Evolutionary conservation across 2,888 invertebrate species (phyloP).

Genomic region (Lottia gigantea): DNA sequence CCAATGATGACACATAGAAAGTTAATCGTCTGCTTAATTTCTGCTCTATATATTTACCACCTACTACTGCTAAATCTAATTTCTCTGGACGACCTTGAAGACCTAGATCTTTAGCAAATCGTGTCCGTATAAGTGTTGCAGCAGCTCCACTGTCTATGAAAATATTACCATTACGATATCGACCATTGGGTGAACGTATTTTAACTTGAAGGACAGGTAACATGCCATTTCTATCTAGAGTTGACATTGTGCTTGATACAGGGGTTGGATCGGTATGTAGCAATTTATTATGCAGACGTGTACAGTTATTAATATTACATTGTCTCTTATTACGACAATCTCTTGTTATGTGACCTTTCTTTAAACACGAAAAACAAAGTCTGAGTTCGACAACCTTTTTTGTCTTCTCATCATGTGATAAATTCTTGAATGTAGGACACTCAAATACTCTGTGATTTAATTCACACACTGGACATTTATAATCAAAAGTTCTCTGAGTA

Average conservation of each 20-base stretch:
- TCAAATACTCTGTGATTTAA: too few relatives aligned
- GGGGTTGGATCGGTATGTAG: conserved; percentile 19
- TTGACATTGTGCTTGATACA: not conserved
- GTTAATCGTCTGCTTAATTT: not conserved
- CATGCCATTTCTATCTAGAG: conserved; percentile 16
- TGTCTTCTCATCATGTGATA: too few relatives aligned
- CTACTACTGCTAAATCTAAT: conserved; percentile 13
- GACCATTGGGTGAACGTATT: conserved; percentile 18
- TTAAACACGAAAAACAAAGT: too few relatives aligned
- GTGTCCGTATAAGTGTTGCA: conserved; percentile 14
- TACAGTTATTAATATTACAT: conserved; percentile 12
- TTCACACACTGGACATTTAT: too few relatives aligned
- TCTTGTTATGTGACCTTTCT: not conserved
- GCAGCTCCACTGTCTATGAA: conserved; percentile 22
- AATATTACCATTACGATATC: conserved; percentile 18
- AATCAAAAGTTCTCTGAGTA: too few relatives aligned
- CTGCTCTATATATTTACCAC: not conserved
- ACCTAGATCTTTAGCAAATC: conserved; percentile 17
- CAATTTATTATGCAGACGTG: conserved; percentile 12
- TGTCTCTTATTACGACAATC: not conserved
- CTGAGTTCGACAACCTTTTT: too few relatives aligned
- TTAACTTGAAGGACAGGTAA: conserved; percentile 17
- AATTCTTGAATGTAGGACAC: too few relatives aligned
- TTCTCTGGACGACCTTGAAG: conserved; percentile 20
- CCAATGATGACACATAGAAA: conserved; percentile 17